Base-by-base conservation (phyloP, 2,888 invertebrate species). In the Nephrotoma appendiculata region DNA sequence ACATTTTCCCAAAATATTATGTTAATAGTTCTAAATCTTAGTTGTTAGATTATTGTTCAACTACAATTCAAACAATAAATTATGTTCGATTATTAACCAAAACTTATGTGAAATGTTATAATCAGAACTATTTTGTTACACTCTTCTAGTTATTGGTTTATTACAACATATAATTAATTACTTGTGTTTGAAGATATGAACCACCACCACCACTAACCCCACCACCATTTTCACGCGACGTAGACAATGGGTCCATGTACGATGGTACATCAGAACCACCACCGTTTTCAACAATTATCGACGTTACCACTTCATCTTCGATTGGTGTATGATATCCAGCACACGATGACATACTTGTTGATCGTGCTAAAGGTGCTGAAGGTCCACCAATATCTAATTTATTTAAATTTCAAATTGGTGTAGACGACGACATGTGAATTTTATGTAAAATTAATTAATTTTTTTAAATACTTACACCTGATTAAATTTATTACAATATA, bases 261-360 rank as follows among this genome's bases (percentile, higher is more conserved):
- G 89, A 87, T 44, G 92, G 91, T 9, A 92, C 89, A 1, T 92
- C 92, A 5, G 91, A 92, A 48, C 87, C 83, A n/a, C 88, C 88
- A 86, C 88, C 89, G 44, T 87, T 88, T 41, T 87, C 87, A 87
- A 87, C 86, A 45, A 87, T 85, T 85, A 87, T 86, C 7, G 89
- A 89, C 86, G 86, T 86, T 9, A 87, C 87, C 87, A 93, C 94
- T 41, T 94, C 93, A 87, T 93, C 94, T 89, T 95, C 95, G 88
- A 96, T 93, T 19, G 96, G 96, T 0, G 96, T 96, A 91, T 96
- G 95, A 91, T 95, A 96, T 87, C 96, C 96, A 87, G 95, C 95
- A 89, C 95, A 95, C 83, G 94, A 94, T 84, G 93, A 92, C 88
- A 93, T 92, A 89, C 94, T 94, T 88, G 93, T 92, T 83, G 93